A percentile compares a stretch with the other conserved stretches of the same genome.
Evolutionary conservation across 2,888 invertebrate genomes (phyloP).

Genomic region (Eledone cirrhosa): DNA sequence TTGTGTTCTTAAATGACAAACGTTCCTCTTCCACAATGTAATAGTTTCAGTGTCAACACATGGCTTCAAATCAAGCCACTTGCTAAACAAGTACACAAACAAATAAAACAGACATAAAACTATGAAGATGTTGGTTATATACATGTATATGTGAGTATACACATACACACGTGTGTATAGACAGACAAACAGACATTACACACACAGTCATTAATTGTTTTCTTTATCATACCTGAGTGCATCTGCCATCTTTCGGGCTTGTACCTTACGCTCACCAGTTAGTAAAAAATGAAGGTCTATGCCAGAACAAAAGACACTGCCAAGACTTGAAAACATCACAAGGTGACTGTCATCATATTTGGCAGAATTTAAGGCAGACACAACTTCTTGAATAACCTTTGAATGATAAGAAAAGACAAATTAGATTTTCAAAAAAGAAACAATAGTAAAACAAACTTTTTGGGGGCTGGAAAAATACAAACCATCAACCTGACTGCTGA

Average conservation of each 20-base stretch:
- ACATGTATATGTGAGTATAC: neutral
- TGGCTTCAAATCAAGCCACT: no score
- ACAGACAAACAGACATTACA: no score
- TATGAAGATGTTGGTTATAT: neutral
- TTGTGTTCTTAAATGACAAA: no score
- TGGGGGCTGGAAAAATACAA: no score
- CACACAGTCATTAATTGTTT: no score
- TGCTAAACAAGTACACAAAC: no score
- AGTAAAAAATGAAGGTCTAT: conserved; percentile 79
- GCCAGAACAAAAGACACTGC: conserved; percentile 82
- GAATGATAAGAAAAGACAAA: neutral
- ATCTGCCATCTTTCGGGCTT: conserved; percentile 77
- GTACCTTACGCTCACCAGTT: conserved; percentile 63
- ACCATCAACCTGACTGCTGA: no score
- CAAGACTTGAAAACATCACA: conserved; percentile 81
- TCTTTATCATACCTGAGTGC: conserved; percentile 81
- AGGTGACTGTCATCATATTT: conserved; percentile 74
- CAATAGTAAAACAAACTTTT: neutral
- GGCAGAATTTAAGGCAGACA: conserved; percentile 74
- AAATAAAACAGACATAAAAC: neutral
- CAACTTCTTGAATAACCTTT: conserved; percentile 80
- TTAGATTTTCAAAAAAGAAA: neutral
- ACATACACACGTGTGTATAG: no score
- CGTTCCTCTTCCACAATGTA: no score
- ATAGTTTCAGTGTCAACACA: no score